phyloP scores from a whole-genome alignment of 2,113 vertebrate species.

The Apodemus speciosus region DNA sequence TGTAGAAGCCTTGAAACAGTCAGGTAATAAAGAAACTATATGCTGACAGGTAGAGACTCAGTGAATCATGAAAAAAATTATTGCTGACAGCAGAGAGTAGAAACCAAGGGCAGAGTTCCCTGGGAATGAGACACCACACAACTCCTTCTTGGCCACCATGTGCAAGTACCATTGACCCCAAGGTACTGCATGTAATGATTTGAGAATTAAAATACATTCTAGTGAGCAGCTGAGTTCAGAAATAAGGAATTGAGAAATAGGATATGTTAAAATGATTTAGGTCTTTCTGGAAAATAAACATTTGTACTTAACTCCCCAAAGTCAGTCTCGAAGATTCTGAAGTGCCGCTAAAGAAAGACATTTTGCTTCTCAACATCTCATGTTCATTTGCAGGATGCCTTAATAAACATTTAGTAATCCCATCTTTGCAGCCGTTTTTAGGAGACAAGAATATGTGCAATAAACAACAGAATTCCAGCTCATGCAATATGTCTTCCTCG shows the following conservation, averaged over 20 bases:
- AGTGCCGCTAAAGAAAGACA: neutral
- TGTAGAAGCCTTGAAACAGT: neutral
- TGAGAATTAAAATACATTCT: neutral
- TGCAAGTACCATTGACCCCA: neutral
- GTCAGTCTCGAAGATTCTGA: neutral
- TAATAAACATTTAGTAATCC: conserved; percentile 51
- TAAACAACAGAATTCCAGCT: conserved; percentile 19
- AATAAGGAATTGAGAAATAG: neutral
- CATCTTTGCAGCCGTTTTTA: conserved; percentile 14
- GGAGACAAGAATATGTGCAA: neutral
- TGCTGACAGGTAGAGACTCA: neutral
- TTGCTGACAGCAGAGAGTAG: neutral
- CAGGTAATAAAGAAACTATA: neutral
- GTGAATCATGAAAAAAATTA: neutral
- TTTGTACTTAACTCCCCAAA: conserved; percentile 11
- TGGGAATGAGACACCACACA: accelerated
- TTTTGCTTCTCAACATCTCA: neutral
- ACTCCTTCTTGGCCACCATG: neutral
- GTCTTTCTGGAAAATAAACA: conserved; percentile 17
- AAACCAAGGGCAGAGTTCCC: neutral
- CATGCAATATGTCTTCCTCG: neutral
- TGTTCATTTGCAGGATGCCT: conserved; percentile 51
- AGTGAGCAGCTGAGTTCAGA: neutral
- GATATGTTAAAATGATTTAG: neutral
- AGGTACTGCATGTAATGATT: neutral